Evolutionary conservation across 2,797 vertebrate species (phyloP).

Genomic region (Hippoglossus hippoglossus): DNA sequence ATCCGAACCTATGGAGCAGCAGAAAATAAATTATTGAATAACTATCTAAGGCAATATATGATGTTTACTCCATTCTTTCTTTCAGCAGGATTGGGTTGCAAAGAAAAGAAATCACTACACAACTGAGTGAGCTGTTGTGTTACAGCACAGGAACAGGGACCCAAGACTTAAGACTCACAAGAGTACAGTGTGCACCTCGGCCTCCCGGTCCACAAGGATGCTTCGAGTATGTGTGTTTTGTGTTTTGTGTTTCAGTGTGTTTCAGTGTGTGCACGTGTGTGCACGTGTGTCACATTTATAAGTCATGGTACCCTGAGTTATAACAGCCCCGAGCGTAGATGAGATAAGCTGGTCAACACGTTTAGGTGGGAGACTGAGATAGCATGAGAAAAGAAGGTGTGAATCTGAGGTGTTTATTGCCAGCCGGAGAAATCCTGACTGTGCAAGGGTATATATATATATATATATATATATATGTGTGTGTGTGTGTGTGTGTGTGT

Average conservation of each 20-base stretch:
- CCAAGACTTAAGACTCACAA: conserved; percentile 39
- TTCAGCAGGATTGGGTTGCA: conserved; percentile 4
- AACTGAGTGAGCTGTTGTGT: not conserved
- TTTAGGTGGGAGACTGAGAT: conserved; percentile 67
- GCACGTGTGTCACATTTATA: conserved; percentile 31
- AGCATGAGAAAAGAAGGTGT: conserved; percentile 59
- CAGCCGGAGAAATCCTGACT: conserved; percentile 38
- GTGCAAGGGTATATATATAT: not conserved
- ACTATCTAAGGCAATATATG: too few relatives aligned
- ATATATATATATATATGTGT: not conserved
- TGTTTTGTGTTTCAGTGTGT: conserved; percentile 17
- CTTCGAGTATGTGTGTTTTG: conserved; percentile 21
- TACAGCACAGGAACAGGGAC: conserved; percentile 21
- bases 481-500: not conserved
- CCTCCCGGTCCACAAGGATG: conserved; percentile 29
- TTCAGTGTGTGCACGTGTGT: conserved; percentile 12
- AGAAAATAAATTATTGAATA: too few relatives aligned
- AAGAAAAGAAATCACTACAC: conserved; percentile 18
- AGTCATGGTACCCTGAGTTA: conserved; percentile 63
- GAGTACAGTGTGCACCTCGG: conserved; percentile 15
- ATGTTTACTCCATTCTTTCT: not conserved
- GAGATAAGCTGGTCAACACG: conserved; percentile 65
- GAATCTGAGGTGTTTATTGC: conserved; percentile 67
- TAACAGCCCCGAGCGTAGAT: conserved; percentile 62
- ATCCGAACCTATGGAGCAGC: conserved; percentile 88